These are phyloP conservation scores for Dicaeum eximium DNA, from an alignment of 2,113 vertebrate genomes.

Conservation along the genomic window DNA sequence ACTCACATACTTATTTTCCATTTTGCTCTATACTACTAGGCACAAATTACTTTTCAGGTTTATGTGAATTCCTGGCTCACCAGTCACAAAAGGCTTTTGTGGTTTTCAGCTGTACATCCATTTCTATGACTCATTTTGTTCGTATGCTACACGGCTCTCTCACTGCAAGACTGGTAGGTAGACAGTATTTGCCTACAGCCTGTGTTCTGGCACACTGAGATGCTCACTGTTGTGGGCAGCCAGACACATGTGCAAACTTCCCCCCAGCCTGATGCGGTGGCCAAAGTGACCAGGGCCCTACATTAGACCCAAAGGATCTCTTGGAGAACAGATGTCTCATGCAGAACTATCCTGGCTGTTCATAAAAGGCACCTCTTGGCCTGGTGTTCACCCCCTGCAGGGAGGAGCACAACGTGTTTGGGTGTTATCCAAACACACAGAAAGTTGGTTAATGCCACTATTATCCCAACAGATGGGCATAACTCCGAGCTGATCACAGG, in stretches of 20 bases:
- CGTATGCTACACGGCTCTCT: accelerated
- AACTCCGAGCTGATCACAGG: not conserved
- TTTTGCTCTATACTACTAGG: not conserved
- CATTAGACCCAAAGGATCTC: not conserved
- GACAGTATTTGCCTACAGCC: not conserved
- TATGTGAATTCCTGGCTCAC: not conserved
- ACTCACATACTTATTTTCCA: not conserved
- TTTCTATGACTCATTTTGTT: not conserved
- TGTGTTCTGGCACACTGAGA: not conserved
- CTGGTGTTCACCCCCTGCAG: not conserved
- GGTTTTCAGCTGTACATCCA: accelerated
- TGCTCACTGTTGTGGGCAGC: not conserved
- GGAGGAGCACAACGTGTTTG: not conserved
- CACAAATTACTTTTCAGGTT: not conserved
- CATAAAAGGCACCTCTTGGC: not conserved
- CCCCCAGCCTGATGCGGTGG: not conserved
- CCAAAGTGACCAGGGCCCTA: not conserved
- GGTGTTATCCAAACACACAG: not conserved
- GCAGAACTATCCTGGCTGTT: not conserved
- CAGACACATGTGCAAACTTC: accelerated
- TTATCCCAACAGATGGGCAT: not conserved
- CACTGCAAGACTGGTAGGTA: not conserved
- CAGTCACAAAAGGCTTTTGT: not conserved
- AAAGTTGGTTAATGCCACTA: not conserved
- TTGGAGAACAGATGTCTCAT: not conserved